A percentile compares a stretch with the other conserved stretches of the same genome.
These are phyloP conservation scores for Ictalurus punctatus DNA, from an alignment of 2,113 vertebrate species.

Conservation along the genomic window DNA sequence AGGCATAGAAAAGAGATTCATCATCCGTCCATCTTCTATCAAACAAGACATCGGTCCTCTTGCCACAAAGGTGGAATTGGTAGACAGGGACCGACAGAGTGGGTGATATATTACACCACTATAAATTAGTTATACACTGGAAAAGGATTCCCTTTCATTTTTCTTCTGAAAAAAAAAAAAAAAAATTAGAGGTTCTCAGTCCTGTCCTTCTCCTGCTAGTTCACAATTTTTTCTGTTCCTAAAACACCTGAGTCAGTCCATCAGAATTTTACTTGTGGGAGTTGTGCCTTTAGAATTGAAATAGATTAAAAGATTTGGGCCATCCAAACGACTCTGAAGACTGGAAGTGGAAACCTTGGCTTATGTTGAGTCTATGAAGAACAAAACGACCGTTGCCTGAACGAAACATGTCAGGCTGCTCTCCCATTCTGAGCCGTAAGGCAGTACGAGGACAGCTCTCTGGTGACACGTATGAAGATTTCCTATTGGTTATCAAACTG, in stretches of 20 bases:
- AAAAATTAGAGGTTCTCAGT: background rate
- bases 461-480: conserved; percentile 8
- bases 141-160: conserved; percentile 26
- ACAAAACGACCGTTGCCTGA: conserved; percentile 32
- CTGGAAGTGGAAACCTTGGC: background rate
- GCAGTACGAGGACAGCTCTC: conserved; percentile 24
- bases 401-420: conserved; percentile 19
- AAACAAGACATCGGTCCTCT: conserved; percentile 17
- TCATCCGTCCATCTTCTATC: conserved; percentile 37
- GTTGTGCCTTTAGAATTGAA: background rate
- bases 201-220: background rate
- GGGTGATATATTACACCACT: conserved; percentile 20
- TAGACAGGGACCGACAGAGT: conserved; percentile 10
- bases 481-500: conserved; percentile 33
- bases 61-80: conserved; percentile 34
- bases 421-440: conserved; percentile 7
- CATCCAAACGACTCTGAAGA: background rate
- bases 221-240: background rate
- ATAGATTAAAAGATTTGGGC: background rate
- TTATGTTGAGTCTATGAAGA: conserved; percentile 23
- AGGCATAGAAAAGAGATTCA: conserved; percentile 17
- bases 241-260: background rate
- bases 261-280: background rate
- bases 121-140: conserved; percentile 37
- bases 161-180: no score